Base-by-base conservation (phyloP, 2,113 vertebrate genomes). In the Physeter macrocephalus region DNA sequence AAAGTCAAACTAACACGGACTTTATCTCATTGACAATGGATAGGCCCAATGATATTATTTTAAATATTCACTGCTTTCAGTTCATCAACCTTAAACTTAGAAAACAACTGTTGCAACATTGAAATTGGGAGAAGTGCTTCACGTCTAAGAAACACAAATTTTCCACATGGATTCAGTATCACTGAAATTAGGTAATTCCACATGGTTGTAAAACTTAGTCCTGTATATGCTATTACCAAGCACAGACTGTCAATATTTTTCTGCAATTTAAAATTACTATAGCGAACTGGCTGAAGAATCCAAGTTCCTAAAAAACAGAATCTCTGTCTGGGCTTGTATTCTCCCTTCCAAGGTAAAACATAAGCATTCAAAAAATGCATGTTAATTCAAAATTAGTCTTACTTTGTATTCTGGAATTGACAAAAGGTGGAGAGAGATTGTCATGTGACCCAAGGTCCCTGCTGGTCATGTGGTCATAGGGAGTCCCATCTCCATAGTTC, bases 361-460 rank as follows among this genome's bases (percentile, higher is more conserved):
- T 54, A 75, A 69, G 18, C 66, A 71, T 88, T 92, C 11, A 41
- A 83, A 91, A 78, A 77, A 67, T 6, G 15, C 13, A 81, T 17
- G 5, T 18, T 46, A 95, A 93, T 95, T 87, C 94, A 93, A 97
- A 97, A 93, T 21, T 3, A 41, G 66, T 80, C 96, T 99, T 99
- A 99, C 99, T 99, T 99, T 99, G 98, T 98, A 99, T 98, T 98
- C 99, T 99, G 99, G 99, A 99, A 98, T 99, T 99, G 98, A 99
- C 97, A 95, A 99, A 99, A 57, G 99, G 99, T 96, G 99, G 99
- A 93, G 99, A 99, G 97, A 99, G 99, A 99, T 99, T 99, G 99
- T 99, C 99, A 62, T 99, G 99, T 89, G 99, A 99, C 31, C 99
- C 98, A 97, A 99, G 99, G 94, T 99, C 99, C 98, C 99, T 98